phyloP scores from a whole-genome alignment of 2,797 vertebrate genomes.

The Vespertilio murinus region DNA sequence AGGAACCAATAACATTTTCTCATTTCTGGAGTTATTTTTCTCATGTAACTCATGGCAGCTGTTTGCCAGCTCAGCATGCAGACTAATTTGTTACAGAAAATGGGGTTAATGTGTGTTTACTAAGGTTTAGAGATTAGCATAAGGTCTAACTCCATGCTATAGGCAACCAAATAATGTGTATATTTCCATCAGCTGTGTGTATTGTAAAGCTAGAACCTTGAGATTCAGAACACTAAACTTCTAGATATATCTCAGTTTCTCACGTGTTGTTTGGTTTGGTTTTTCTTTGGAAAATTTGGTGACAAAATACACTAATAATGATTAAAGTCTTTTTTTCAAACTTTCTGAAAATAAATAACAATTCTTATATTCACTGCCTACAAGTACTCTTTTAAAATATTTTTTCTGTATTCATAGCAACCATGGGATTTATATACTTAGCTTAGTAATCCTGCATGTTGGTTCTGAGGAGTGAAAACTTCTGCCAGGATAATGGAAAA shows the following conservation, averaged over 20 bases:
- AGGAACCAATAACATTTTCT: slow-evolving; percentile 78
- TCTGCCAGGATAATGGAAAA: not conserved
- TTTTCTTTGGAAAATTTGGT: slow-evolving; percentile 33
- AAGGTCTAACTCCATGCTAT: slow-evolving; percentile 38
- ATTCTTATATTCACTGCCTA: not conserved
- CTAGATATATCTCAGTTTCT: slow-evolving; percentile 1
- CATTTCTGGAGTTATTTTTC: slow-evolving; percentile 70
- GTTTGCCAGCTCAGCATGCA: slow-evolving; percentile 67
- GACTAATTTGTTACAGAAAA: slow-evolving; percentile 58
- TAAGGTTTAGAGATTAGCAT: slow-evolving; percentile 17
- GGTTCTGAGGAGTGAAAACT: slow-evolving; percentile 27
- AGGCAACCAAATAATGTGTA: slow-evolving; percentile 24
- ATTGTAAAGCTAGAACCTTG: not conserved
- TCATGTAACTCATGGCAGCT: slow-evolving; percentile 65
- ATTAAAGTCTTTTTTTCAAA: not conserved
- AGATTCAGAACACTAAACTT: slow-evolving; percentile 42
- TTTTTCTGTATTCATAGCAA: slow-evolving; percentile 13
- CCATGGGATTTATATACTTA: not conserved
- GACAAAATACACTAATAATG: not conserved
- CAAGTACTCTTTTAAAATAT: not conserved
- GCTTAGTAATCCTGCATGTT: not conserved
- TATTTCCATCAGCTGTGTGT: not conserved
- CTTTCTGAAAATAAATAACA: slow-evolving; percentile 31
- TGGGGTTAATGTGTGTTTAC: slow-evolving; percentile 67
- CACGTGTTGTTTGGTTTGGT: not conserved